Conservation (phyloP, 2,113 vertebrate genomes). For the Podarcis muralis region DNA sequence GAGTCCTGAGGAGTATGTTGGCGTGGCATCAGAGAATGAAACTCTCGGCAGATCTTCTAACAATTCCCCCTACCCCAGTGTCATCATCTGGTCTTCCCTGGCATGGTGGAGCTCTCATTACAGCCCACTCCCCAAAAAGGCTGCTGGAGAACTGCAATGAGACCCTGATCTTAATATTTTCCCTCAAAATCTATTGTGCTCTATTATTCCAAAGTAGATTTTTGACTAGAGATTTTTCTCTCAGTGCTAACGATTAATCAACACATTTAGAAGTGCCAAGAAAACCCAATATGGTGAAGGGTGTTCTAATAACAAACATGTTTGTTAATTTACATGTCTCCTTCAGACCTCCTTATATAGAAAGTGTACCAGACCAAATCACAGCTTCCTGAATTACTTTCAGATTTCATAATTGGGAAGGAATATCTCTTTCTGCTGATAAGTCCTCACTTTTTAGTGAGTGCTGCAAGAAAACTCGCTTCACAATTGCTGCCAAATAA, state of each 20-base stretch:
- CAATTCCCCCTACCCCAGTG: background rate
- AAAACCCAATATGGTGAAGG: background rate
- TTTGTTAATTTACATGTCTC: background rate
- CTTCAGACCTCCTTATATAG: background rate
- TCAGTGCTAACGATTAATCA: background rate
- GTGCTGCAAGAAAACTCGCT: slow-evolving; percentile 48
- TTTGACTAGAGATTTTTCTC: slow-evolving; percentile 2
- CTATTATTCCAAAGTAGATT: background rate
- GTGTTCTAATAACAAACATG: background rate
- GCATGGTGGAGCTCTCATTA: background rate
- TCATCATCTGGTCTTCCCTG: background rate
- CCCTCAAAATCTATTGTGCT: background rate
- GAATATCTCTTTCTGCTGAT: slow-evolving; percentile 30
- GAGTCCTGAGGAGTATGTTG: background rate
- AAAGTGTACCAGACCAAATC: background rate
- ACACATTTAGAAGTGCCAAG: background rate
- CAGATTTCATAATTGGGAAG: slow-evolving; percentile 52
- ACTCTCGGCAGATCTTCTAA: background rate
- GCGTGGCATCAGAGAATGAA: background rate
- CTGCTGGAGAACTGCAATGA: background rate
- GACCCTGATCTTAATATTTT: background rate
- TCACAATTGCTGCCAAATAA: slow-evolving; percentile 65
- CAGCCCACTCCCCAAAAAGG: background rate
- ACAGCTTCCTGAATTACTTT: slow-evolving; percentile 1
- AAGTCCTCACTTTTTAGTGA: slow-evolving; percentile 41